These are phyloP conservation scores for Hystrix cristata DNA, from an alignment of 2,113 vertebrate species.

Conservation along the genomic window DNA sequence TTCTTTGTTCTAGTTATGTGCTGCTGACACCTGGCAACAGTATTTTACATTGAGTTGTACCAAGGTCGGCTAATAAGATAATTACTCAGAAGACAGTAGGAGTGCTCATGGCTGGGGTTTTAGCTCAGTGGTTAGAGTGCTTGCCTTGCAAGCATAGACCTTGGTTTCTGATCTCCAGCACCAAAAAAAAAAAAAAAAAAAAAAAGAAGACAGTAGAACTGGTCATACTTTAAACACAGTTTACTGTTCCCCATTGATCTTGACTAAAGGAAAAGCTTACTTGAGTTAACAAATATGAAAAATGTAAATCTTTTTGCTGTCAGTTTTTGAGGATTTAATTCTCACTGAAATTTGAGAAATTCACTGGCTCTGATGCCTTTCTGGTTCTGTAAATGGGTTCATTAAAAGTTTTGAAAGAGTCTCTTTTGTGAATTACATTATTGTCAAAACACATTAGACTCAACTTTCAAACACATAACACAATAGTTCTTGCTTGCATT, in stretches of 20 bases:
- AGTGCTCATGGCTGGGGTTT: background rate
- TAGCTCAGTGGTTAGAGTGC: no score
- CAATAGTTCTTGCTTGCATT: background rate
- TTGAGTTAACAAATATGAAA: slow-evolving; percentile 19
- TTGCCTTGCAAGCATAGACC: no score
- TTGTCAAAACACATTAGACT: slow-evolving; percentile 40
- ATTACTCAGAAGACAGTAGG: slow-evolving; percentile 17
- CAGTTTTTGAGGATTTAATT: slow-evolving; percentile 41
- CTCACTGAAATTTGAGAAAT: slow-evolving; percentile 43
- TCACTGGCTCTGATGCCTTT: background rate
- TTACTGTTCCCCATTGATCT: slow-evolving; percentile 6
- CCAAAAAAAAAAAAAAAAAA: no score
- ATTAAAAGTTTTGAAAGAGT: background rate
- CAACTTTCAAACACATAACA: slow-evolving; percentile 7
- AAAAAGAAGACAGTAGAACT: background rate
- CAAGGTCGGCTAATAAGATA: slow-evolving; percentile 50
- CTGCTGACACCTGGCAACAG: background rate
- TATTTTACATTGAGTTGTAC: slow-evolving; percentile 42
- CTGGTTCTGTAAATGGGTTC: background rate
- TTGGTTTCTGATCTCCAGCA: no score
- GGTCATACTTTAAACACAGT: background rate
- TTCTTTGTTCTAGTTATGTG: slow-evolving; percentile 1
- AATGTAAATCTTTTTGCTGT: background rate
- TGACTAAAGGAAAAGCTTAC: slow-evolving; percentile 32
- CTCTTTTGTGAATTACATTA: background rate